Evolutionary conservation across 2,113 vertebrate genomes (phyloP).

Genomic region (Setophaga petechia): DNA sequence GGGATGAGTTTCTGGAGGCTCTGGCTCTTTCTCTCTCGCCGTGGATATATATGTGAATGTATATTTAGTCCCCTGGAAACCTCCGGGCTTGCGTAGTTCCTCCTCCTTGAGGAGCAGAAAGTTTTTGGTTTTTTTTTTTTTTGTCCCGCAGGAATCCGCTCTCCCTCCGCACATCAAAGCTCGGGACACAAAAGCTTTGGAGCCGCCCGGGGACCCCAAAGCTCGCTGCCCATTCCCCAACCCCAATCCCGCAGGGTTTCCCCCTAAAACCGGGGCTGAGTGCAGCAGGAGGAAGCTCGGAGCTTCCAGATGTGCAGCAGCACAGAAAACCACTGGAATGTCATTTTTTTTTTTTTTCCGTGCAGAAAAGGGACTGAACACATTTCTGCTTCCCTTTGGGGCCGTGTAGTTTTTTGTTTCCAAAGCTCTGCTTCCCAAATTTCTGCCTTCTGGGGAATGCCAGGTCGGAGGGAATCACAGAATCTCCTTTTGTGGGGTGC

Average conservation of each 20-base stretch:
- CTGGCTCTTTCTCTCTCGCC: accelerated
- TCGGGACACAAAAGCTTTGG: neutral
- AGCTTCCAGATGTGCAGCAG: neutral
- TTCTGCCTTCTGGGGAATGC: neutral
- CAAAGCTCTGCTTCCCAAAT: neutral
- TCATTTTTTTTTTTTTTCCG: neutral
- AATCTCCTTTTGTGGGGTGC: neutral
- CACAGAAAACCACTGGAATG: neutral
- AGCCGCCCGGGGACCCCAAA: constrained; percentile 1
- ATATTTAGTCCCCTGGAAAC: neutral
- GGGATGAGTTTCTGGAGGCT: neutral
- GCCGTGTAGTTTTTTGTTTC: neutral
- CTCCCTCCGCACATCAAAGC: neutral
- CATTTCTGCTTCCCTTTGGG: neutral
- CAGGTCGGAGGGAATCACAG: neutral
- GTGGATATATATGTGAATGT: neutral
- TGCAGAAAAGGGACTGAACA: neutral
- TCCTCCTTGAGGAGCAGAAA: constrained; percentile 11
- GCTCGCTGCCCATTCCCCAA: neutral
- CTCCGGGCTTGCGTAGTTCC: neutral
- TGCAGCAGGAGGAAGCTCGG: neutral
- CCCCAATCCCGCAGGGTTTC: neutral
- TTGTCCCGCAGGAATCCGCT: neutral
- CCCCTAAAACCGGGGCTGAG: neutral
- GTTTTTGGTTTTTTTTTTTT: constrained; percentile 1